These are phyloP conservation scores for Taenaris catops DNA, from an alignment of 2,888 invertebrate species.

Conservation along the genomic window DNA sequence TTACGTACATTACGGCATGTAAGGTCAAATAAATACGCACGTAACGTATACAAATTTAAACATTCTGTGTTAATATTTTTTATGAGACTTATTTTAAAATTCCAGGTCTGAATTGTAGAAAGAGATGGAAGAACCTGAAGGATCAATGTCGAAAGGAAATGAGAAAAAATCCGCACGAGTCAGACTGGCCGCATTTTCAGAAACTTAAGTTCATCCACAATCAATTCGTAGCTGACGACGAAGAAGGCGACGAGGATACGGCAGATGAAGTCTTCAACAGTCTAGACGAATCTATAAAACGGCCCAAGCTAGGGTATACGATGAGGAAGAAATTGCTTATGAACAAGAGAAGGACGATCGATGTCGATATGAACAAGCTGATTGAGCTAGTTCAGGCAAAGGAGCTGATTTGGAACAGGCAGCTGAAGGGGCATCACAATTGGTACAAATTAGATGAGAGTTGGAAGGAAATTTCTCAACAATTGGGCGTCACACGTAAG, in stretches of 20 bases:
- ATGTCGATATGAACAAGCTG: constrained; percentile 63
- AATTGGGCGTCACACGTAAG: constrained; percentile 67
- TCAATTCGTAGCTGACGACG: constrained; percentile 63
- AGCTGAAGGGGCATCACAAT: constrained; percentile 67
- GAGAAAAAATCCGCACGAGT: constrained; percentile 58
- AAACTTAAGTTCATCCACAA: constrained; percentile 66
- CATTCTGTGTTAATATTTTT: too few species aligned
- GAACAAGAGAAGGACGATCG: constrained; percentile 63
- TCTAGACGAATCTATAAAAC: constrained; percentile 61
- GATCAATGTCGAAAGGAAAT: constrained; percentile 73
- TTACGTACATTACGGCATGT: too few species aligned
- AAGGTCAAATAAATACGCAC: too few species aligned
- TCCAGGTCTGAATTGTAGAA: constrained; percentile 67
- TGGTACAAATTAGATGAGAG: constrained; percentile 71
- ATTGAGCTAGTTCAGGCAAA: constrained; percentile 57
- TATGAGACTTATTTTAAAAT: constrained; percentile 21
- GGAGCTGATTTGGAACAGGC: constrained; percentile 69
- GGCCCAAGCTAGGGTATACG: constrained; percentile 64
- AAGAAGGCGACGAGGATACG: constrained; percentile 59
- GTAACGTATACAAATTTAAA: too few species aligned
- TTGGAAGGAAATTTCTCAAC: constrained; percentile 68
- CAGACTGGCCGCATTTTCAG: constrained; percentile 68
- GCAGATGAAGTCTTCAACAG: constrained; percentile 58
- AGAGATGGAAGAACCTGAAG: constrained; percentile 73
- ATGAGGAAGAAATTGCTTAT: constrained; percentile 65